These are phyloP conservation scores for Numenius phaeopus DNA, from an alignment of 2,797 vertebrate species.

Conservation along the genomic window DNA sequence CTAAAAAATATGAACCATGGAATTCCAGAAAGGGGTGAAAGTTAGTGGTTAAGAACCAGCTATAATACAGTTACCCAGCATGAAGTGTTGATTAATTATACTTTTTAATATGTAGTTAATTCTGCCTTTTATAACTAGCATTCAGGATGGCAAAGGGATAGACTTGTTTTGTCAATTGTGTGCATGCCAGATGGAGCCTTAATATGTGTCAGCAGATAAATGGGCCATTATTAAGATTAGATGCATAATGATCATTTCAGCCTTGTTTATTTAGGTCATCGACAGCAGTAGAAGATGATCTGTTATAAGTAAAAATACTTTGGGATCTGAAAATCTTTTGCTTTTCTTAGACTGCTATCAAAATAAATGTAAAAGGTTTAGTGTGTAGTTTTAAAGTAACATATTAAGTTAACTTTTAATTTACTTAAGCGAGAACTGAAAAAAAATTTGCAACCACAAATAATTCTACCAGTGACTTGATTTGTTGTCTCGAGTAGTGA, in stretches of 20 bases:
- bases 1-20: not conserved
- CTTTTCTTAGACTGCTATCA: not conserved
- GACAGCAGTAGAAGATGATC: constrained; percentile 16
- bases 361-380: not conserved
- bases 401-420: not conserved
- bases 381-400: not conserved
- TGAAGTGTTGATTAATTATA: constrained; percentile 13
- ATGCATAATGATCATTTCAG: constrained; percentile 70
- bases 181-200: constrained; percentile 69
- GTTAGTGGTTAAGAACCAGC: not conserved
- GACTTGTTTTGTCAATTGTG: constrained; percentile 67
- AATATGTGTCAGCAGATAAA: constrained; percentile 74
- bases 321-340: not conserved
- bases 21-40: not conserved
- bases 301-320: constrained; percentile 28
- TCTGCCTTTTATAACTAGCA: constrained; percentile 27
- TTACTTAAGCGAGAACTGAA: not conserved
- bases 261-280: constrained; percentile 76
- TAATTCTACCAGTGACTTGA: not conserved
- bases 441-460: not conserved
- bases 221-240: constrained; percentile 77
- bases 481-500: not conserved
- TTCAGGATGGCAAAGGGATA: constrained; percentile 27
- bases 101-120: constrained; percentile 50
- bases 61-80: not conserved